phyloP scores from a whole-genome alignment of 2,113 vertebrate genomes.

The Gnathochromis pfefferi region DNA sequence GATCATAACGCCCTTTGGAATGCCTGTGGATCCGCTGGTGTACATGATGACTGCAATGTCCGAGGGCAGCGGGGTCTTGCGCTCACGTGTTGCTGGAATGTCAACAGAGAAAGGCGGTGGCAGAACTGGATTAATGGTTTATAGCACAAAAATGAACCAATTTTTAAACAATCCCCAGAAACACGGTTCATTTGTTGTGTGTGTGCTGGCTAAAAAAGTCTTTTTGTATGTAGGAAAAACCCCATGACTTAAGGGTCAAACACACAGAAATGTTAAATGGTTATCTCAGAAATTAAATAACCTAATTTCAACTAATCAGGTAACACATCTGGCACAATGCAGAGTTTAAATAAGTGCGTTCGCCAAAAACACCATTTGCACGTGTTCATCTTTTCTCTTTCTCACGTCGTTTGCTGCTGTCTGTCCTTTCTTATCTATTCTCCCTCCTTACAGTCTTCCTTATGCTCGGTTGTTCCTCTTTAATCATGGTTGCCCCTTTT shows the following conservation, averaged over 20 bases:
- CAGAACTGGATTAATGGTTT: neutral
- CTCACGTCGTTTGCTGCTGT: neutral
- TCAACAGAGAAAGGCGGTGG: neutral
- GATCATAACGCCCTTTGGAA: constrained; percentile 95
- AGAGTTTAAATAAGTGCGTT: neutral
- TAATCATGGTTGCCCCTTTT: neutral
- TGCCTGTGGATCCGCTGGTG: constrained; percentile 91
- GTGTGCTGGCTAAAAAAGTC: neutral
- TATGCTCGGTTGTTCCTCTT: neutral
- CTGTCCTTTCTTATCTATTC: neutral
- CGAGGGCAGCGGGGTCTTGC: constrained; percentile 65
- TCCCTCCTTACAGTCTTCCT: neutral
- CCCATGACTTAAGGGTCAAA: neutral
- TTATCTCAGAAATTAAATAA: constrained; percentile 1
- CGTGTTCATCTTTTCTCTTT: neutral
- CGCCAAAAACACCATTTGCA: neutral
- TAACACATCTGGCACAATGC: neutral
- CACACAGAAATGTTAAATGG: neutral
- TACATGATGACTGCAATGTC: constrained; percentile 97
- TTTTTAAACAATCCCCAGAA: neutral
- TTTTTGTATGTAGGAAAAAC: neutral
- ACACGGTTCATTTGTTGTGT: neutral
- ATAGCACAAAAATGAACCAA: neutral
- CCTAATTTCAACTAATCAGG: neutral
- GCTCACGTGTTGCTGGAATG: constrained; percentile 57